Conservation (phyloP, 2,797 vertebrate genomes). For the Tenualosa thibaudeaui region DNA sequence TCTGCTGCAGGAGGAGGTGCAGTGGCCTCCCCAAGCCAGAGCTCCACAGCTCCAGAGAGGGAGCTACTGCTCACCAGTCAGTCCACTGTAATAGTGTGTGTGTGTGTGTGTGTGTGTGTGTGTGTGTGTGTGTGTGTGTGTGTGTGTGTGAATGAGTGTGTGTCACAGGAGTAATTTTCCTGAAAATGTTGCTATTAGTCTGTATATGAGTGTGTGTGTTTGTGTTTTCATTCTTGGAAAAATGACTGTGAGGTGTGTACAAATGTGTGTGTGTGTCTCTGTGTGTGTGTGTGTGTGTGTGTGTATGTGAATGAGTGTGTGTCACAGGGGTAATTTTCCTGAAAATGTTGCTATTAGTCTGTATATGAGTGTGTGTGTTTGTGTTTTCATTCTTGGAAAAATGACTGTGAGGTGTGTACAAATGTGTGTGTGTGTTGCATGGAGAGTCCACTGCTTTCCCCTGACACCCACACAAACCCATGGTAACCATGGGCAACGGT, state of each 20-base stretch:
- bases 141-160: no score
- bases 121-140: not conserved
- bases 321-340: no score
- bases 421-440: not conserved
- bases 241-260: conserved; percentile 15
- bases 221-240: conserved; percentile 9
- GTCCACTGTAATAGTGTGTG: not conserved
- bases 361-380: not conserved
- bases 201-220: conserved; percentile 7
- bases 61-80: no score
- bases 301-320: no score
- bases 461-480: conserved; percentile 20
- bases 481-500: conserved; percentile 28
- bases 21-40: no score
- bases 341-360: not conserved
- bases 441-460: not conserved
- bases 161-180: no score
- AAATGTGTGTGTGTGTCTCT: not conserved
- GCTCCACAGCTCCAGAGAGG: no score
- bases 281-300: no score
- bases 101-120: conserved; percentile 8
- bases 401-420: not conserved
- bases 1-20: not conserved
- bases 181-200: not conserved
- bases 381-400: not conserved